These are phyloP conservation scores for Ammospiza nelsoni DNA, from an alignment of 2,113 vertebrate species.

Conservation along the genomic window DNA sequence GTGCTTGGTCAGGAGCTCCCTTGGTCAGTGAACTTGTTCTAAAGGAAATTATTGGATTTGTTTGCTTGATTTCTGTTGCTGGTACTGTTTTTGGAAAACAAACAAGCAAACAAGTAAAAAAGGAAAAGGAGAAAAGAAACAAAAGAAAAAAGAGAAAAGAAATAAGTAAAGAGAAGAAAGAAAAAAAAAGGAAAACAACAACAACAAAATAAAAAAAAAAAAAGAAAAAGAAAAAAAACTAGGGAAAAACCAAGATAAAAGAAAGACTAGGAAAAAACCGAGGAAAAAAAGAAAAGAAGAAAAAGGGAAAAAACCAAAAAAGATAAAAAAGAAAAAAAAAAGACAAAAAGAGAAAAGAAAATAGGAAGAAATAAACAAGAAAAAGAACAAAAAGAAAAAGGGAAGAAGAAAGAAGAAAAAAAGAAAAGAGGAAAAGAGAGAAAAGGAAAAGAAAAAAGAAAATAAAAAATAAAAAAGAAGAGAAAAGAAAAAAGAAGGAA, in stretches of 20 bases:
- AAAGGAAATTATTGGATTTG: neutral
- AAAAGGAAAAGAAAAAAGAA: accelerated
- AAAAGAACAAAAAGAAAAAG: accelerated
- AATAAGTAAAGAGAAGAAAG: too few species aligned
- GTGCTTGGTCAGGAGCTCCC: neutral
- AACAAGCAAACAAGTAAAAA: accelerated
- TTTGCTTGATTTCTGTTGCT: neutral
- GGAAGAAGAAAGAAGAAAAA: neutral
- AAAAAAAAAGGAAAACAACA: accelerated
- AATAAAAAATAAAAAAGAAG: accelerated
- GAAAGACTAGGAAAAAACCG: too few species aligned
- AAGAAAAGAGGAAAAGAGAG: accelerated
- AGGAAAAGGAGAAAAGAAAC: accelerated
- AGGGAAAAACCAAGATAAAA: too few species aligned
- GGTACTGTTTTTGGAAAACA: neutral
- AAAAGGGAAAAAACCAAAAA: too few species aligned
- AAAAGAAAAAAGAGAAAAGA: neutral
- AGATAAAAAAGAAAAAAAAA: accelerated
- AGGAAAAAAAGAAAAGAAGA: too few species aligned
- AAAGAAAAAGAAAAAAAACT: accelerated
- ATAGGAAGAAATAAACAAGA: neutral
- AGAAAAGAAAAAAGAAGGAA: too few species aligned
- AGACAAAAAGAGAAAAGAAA: accelerated
- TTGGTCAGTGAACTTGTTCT: neutral
- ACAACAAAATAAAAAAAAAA: accelerated